Evolutionary conservation across 2,113 vertebrate species (phyloP), one percentile per base, ranked within the genome.

Genomic region (Camelus dromedarius): DNA sequence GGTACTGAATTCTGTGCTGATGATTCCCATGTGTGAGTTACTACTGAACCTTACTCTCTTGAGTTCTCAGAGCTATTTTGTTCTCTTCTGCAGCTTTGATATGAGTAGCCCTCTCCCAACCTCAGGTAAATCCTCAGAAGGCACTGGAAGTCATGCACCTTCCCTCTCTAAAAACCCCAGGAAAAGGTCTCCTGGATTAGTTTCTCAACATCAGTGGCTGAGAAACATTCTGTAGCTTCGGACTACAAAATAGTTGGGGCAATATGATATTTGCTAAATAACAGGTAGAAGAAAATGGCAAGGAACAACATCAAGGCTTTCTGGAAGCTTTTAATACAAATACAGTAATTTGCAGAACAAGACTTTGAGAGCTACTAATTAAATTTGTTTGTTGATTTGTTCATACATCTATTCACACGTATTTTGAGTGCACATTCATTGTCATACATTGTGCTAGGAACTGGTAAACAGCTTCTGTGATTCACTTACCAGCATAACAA

Each of bases 61-160:
- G 30, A 80, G 66, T 88, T 67, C 89, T 85, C 76, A 38, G 83
- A 42, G 9, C 42, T 70, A 6, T 85, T 90, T 75, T 38, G 79
- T 32, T 94, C 8, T 94, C 70, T 90, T 92, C 90, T 95, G 32
- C 76, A 76, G 42, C 20, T 60, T 16, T 66, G 80, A 89, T 30
- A 58, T 13, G 14, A 28, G 32, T 13, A 73, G 52, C 16, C 54
- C 64, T 82, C 85, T 70, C 38, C 87, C 60, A 32, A 32, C 28
- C 64, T 77, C 73, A n/a, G 64, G 54, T 50, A 73, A 46, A 70
- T 87, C 56, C 70, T 77, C 88, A 76, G 60, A 54, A 81, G 58
- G 58, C 54, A 30, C 72, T 48, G 42, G 67, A 93, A 85, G 56
- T n/a, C 35, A 7, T 20, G 6, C 35, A 69, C 18, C 67, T 82